A percentile compares a stretch with the other conserved stretches of the same genome.
Conservation (phyloP, 2,797 vertebrate species). For the Chloroceryle amazona region DNA sequence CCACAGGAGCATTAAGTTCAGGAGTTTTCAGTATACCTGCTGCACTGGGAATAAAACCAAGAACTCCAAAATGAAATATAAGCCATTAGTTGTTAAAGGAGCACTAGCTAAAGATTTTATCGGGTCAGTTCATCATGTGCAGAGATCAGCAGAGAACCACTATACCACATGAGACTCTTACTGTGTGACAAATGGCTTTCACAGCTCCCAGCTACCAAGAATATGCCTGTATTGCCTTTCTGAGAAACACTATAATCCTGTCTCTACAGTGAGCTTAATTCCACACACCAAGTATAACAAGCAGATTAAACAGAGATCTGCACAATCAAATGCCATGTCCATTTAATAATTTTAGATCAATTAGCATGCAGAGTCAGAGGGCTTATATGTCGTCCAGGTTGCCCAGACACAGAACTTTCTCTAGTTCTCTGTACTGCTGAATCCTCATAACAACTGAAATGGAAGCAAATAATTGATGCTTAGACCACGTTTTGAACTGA, state of each 20-base stretch:
- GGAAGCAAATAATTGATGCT: neutral
- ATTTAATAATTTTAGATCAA: neutral
- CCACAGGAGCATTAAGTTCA: neutral
- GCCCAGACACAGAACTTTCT: neutral
- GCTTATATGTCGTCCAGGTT: neutral
- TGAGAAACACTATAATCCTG: neutral
- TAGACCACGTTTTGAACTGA: neutral
- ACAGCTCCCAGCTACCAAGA: neutral
- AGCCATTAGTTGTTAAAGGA: neutral
- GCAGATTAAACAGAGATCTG: constrained; percentile 11
- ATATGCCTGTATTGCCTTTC: neutral
- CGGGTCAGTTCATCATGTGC: neutral
- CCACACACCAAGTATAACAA: neutral
- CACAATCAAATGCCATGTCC: neutral
- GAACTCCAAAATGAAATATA: constrained; percentile 27
- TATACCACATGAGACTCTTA: neutral
- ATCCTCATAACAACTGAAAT: neutral
- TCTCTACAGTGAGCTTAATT: neutral
- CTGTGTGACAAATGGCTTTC: neutral
- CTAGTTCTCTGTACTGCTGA: neutral
- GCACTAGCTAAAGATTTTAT: neutral
- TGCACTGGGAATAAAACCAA: constrained; percentile 4
- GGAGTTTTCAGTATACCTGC: neutral
- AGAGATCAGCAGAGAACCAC: neutral
- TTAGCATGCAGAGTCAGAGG: neutral